A percentile compares a stretch with the other conserved stretches of the same genome.
Conservation (phyloP, 64 coral and sea anemone species). For the Montipora cactus region DNA sequence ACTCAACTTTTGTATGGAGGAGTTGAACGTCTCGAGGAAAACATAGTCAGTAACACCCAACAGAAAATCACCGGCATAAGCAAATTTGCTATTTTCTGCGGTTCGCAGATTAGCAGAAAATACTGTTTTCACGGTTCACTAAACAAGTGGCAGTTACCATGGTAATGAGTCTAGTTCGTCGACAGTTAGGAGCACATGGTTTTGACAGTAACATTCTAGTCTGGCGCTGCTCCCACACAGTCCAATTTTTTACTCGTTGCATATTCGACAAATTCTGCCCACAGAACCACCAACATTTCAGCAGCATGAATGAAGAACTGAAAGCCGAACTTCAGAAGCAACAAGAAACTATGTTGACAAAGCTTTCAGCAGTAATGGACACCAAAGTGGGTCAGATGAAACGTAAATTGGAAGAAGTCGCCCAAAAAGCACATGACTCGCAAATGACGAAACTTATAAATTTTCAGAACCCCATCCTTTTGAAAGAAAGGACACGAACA, state of each 20-base stretch:
- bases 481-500: conserved; percentile 3
- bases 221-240: too few species aligned
- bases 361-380: too few species aligned
- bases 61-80: conserved; percentile 4
- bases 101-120: too few species aligned
- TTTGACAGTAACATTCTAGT: too few species aligned
- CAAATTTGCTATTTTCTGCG: too few species aligned
- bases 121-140: too few species aligned
- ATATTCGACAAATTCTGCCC: not conserved
- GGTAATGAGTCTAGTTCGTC: too few species aligned
- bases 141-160: too few species aligned
- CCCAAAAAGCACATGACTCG: not conserved
- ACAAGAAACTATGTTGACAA: too few species aligned
- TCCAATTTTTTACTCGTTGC: not conserved
- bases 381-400: not conserved
- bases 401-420: not conserved
- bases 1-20: not conserved
- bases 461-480: not conserved
- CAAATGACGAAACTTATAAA: not conserved
- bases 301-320: too few species aligned
- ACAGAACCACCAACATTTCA: too few species aligned
- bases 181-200: not conserved
- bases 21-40: not conserved
- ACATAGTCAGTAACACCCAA: not conserved
- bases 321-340: too few species aligned